Evolutionary conservation across 2,113 vertebrate species (phyloP).

Genomic region (Apteryx owenii): DNA sequence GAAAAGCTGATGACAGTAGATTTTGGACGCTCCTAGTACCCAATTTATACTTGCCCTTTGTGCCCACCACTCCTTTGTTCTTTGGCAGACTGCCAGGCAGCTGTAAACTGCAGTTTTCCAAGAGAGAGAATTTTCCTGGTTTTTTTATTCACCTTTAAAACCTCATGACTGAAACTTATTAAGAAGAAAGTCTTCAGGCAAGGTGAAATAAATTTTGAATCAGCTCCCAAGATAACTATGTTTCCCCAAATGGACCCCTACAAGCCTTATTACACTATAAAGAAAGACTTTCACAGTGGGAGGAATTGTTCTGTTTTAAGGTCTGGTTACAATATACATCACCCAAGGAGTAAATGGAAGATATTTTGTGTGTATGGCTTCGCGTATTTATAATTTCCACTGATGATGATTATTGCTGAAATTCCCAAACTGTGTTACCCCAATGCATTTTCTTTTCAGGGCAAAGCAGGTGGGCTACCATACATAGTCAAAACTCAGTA

Average conservation of each 20-base stretch:
- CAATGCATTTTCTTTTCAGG: background rate
- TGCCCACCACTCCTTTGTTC: background rate
- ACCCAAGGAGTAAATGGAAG: conserved; percentile 4
- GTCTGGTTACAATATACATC: background rate
- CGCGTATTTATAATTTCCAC: background rate
- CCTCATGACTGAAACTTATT: background rate
- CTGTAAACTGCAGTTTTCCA: background rate
- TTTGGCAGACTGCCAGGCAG: background rate
- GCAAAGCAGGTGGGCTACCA: background rate
- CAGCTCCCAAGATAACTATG: background rate
- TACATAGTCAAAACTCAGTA: background rate
- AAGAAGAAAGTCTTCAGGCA: background rate
- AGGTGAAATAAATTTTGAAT: conserved; percentile 19
- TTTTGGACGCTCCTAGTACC: background rate
- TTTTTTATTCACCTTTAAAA: conserved; percentile 5
- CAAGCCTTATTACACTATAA: background rate
- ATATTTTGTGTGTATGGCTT: background rate
- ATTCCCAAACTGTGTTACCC: background rate
- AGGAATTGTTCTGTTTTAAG: background rate
- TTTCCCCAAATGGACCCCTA: conserved; percentile 19
- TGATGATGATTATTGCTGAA: background rate
- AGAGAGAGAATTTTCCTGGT: background rate
- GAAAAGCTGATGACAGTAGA: background rate
- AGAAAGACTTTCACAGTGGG: background rate
- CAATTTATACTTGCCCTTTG: background rate